Evolutionary conservation across 2,888 invertebrate genomes (phyloP).

Genomic region (Chaitophorus viminalis): DNA sequence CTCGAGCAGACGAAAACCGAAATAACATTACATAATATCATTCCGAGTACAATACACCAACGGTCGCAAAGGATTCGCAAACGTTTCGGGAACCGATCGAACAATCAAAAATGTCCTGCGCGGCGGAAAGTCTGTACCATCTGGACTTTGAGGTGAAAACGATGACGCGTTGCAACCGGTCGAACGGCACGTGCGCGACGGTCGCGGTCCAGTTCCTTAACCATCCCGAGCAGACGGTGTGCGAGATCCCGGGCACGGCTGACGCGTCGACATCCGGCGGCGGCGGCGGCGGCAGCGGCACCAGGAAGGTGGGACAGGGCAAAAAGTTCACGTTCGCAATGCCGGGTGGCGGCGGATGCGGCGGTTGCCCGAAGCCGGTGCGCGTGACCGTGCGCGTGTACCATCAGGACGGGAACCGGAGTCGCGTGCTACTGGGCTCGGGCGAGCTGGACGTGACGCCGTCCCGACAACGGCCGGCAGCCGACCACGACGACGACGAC

Average conservation of each 20-base stretch:
- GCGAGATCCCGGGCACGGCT: background rate
- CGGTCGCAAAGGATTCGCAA: too few species aligned
- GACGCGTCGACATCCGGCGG: background rate
- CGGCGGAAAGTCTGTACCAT: background rate
- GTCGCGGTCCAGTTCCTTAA: background rate
- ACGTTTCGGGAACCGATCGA: too few species aligned
- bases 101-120: background rate
- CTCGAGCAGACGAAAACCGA: too few species aligned
- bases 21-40: too few species aligned
- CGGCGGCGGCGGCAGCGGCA: background rate
- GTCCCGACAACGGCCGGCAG: background rate
- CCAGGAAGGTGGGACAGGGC: background rate
- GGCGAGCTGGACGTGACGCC: background rate
- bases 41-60: too few species aligned
- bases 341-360: background rate
- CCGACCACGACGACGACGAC: background rate
- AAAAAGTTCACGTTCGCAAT: background rate
- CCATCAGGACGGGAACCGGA: background rate
- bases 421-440: background rate
- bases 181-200: background rate
- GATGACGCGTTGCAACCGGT: background rate
- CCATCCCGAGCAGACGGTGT: background rate
- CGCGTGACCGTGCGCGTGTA: too few species aligned
- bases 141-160: background rate
- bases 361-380: too few species aligned